These are phyloP conservation scores for Cricetomys ansorgei DNA, from an alignment of 2,113 vertebrate species.

Conservation along the genomic window DNA sequence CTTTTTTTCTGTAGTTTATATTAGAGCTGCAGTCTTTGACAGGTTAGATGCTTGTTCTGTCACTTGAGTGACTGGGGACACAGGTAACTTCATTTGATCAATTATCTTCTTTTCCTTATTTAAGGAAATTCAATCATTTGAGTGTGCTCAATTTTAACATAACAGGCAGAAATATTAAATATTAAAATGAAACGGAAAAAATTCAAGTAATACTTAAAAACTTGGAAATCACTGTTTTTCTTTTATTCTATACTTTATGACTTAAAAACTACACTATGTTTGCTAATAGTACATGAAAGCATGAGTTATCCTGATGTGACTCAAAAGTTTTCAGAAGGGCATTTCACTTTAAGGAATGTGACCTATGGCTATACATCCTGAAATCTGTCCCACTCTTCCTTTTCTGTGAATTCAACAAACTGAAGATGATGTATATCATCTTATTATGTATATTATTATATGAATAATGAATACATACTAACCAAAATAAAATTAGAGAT, in stretches of 20 bases:
- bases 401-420: neutral
- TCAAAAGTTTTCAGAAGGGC: neutral
- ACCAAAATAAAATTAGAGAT: neutral
- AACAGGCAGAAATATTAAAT: conserved; percentile 22
- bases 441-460: too few relatives aligned
- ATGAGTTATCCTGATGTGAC: neutral
- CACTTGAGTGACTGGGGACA: neutral
- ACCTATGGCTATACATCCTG: neutral
- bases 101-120: neutral
- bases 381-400: neutral
- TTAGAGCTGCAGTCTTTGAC: conserved; percentile 22
- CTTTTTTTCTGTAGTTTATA: conserved; percentile 41
- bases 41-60: conserved; percentile 19
- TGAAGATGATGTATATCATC: conserved; percentile 5
- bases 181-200: conserved; percentile 22
- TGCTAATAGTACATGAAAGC: neutral
- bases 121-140: neutral
- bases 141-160: neutral
- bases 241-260: neutral
- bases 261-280: neutral
- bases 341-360: conserved; percentile 7
- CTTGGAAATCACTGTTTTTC: neutral
- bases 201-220: neutral
- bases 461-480: neutral
- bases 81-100: neutral